phyloP scores from a whole-genome alignment of 2,888 invertebrate genomes.

The Synergus gifuensis region DNA sequence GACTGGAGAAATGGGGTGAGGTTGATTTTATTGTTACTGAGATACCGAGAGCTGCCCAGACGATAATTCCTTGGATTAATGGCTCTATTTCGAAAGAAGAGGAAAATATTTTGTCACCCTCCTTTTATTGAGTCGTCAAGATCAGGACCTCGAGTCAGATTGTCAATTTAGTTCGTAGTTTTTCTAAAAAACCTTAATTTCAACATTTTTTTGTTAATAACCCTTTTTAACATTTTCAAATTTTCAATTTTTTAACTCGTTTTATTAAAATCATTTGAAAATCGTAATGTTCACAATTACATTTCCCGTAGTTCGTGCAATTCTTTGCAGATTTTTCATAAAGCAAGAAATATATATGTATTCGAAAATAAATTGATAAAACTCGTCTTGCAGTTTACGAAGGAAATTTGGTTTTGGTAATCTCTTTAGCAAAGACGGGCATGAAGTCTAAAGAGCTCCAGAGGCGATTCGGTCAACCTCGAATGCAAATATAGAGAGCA shows the following conservation, averaged over 20 bases:
- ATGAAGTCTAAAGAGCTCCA: conserved; percentile 32
- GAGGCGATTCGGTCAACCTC: conserved; percentile 38
- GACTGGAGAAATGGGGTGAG: conserved; percentile 44
- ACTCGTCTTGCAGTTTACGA: background rate
- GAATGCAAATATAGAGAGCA: conserved; percentile 20
- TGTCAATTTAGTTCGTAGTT: background rate
- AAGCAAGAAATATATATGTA: background rate
- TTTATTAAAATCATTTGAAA: no score
- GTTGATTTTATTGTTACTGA: conserved; percentile 43
- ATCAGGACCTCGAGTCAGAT: conserved; percentile 4
- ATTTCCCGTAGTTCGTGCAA: background rate
- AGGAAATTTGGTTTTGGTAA: background rate
- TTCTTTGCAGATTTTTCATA: background rate
- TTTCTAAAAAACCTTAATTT: background rate
- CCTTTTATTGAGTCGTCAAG: background rate
- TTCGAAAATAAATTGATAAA: background rate
- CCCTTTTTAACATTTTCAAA: no score
- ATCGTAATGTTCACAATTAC: no score
- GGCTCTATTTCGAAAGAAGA: conserved; percentile 31
- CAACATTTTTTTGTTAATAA: no score
- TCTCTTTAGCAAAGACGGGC: background rate
- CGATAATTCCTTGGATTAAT: conserved; percentile 35
- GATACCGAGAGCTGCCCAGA: conserved; percentile 25
- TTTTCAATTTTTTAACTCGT: no score
- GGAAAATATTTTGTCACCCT: conserved; percentile 21